These are phyloP conservation scores for Aradus depressus DNA, from an alignment of 2,888 invertebrate species.

Conservation along the genomic window DNA sequence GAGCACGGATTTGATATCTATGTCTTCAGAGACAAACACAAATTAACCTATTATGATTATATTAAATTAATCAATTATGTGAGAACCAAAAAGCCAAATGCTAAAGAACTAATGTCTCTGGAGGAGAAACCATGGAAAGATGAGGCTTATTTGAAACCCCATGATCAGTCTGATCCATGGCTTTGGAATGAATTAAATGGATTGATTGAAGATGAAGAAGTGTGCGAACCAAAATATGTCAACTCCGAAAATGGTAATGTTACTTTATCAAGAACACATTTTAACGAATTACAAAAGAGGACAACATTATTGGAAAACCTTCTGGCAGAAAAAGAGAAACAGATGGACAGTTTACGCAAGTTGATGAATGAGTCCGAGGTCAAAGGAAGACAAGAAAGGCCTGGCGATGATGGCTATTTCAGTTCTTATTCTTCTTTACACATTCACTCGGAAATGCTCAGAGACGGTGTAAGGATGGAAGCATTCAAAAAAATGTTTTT, in stretches of 20 bases:
- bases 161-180: conserved; percentile 63
- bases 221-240: conserved; percentile 42
- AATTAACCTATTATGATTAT: conserved; percentile 17
- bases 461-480: conserved; percentile 43
- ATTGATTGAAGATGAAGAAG: conserved; percentile 44
- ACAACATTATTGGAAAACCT: conserved; percentile 43
- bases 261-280: conserved; percentile 49
- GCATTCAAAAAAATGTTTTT: not conserved
- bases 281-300: conserved; percentile 44
- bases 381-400: conserved; percentile 38
- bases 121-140: conserved; percentile 51
- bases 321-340: conserved; percentile 35
- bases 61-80: conserved; percentile 62
- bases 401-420: conserved; percentile 51
- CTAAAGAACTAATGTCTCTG: conserved; percentile 38
- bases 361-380: conserved; percentile 33
- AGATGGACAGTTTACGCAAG: conserved; percentile 34
- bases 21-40: not conserved
- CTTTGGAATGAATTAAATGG: conserved; percentile 36
- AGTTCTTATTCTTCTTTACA: conserved; percentile 42
- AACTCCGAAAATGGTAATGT: conserved; percentile 51
- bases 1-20: not conserved
- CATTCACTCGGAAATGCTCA: conserved; percentile 82
- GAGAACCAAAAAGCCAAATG: conserved; percentile 47
- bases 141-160: conserved; percentile 67